A percentile compares a stretch with the other conserved stretches of the same genome.
Conservation (phyloP, 1,140 invertebrate species). For the Asobara japonica region DNA sequence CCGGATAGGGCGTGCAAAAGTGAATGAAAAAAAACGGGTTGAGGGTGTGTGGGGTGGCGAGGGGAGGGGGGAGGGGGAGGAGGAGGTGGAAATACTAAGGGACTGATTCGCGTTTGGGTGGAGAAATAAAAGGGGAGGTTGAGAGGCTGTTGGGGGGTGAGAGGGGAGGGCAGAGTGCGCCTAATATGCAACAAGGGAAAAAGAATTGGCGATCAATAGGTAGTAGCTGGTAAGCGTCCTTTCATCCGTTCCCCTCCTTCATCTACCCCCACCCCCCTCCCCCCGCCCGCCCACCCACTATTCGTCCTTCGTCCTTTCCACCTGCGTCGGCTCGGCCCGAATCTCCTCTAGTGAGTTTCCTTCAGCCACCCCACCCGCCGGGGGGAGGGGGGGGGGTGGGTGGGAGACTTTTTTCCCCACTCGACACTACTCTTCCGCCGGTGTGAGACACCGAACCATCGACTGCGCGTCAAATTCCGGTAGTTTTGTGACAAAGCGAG, state of each 20-base stretch:
- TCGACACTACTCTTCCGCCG: not conserved
- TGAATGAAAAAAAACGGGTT: conserved; percentile 33
- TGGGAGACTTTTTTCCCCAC: conserved; percentile 26
- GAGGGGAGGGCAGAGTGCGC: conserved; percentile 51
- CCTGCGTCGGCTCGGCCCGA: conserved; percentile 45
- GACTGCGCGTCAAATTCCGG: conserved; percentile 29
- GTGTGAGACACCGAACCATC: conserved; percentile 30
- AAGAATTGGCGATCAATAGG: conserved; percentile 68
- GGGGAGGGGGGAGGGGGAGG: conserved; percentile 34
- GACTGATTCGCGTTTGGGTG: conserved; percentile 36
- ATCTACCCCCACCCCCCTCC: conserved; percentile 50
- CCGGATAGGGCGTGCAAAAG: conserved; percentile 21
- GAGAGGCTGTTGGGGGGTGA: conserved; percentile 35
- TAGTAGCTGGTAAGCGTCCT: conserved; percentile 68
- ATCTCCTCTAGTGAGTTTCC: conserved; percentile 2
- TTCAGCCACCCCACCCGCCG: not conserved
- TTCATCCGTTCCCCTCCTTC: conserved; percentile 62
- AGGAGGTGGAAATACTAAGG: conserved; percentile 26
- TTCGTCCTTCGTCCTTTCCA: conserved; percentile 61
- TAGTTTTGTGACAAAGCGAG: not conserved
- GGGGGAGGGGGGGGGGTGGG: too few species aligned
- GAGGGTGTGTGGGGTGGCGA: conserved; percentile 23
- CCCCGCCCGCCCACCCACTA: conserved; percentile 39
- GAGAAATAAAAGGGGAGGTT: too few species aligned
- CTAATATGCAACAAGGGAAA: conserved; percentile 68